Percentiles rank a stretch among this genome's conserved stretches.
These are phyloP conservation scores for Melanerpes aurifrons DNA, from an alignment of 2,113 vertebrate genomes.

Conservation along the genomic window DNA sequence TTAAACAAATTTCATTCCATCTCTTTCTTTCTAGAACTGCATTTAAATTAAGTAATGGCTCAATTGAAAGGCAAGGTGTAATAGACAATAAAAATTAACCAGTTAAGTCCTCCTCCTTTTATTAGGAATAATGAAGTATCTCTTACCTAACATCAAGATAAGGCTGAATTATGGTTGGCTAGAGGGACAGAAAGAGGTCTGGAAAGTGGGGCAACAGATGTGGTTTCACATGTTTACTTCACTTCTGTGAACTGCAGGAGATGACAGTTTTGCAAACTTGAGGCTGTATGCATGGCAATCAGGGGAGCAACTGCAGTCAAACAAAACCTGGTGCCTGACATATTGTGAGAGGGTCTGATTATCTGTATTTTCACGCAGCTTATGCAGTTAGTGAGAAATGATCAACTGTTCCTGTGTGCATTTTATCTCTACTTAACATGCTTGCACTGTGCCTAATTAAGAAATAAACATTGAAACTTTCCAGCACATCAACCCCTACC, in stretches of 20 bases:
- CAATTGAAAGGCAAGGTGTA: background rate
- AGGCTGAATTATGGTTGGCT: background rate
- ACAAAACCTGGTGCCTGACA: slow-evolving; percentile 6
- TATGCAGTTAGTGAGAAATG: background rate
- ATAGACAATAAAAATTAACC: background rate
- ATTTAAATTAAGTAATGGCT: background rate
- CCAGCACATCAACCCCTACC: background rate
- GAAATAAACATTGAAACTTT: background rate
- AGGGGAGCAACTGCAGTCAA: slow-evolving; percentile 1
- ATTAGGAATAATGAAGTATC: background rate
- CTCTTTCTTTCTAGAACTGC: background rate
- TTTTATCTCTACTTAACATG: background rate
- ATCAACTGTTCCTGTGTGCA: background rate
- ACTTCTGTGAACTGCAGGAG: background rate
- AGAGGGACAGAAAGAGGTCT: background rate
- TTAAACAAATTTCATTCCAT: background rate
- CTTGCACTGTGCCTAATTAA: background rate
- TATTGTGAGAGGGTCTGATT: background rate
- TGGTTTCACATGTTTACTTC: background rate
- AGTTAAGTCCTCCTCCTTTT: background rate
- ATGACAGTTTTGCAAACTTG: background rate
- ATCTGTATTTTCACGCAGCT: slow-evolving; percentile 33
- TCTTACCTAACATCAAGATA: background rate
- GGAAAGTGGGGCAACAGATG: background rate
- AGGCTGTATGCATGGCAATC: background rate